phyloP scores from a whole-genome alignment of 2,113 vertebrate species.

The Tenrec ecaudatus region DNA sequence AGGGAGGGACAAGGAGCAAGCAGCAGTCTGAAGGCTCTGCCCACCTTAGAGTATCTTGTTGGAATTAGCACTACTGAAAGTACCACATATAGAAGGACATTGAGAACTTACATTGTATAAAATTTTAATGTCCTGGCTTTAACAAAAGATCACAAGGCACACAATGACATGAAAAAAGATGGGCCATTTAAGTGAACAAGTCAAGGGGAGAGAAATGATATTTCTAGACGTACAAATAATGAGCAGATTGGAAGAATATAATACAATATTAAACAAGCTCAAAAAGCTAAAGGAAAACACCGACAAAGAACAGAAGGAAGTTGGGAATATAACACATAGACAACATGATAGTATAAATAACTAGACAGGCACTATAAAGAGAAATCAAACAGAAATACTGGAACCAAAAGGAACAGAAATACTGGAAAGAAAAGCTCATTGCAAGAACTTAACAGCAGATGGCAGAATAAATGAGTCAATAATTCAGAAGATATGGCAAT shows the following conservation, averaged over 20 bases:
- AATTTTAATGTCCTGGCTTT: not conserved
- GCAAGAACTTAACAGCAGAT: not conserved
- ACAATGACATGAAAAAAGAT: not conserved
- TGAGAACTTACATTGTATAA: not conserved
- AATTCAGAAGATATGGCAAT: not conserved
- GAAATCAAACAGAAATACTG: not conserved
- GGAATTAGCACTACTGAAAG: not conserved
- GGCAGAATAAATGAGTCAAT: not conserved
- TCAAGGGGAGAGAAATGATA: not conserved
- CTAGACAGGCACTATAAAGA: not conserved
- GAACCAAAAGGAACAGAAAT: not conserved
- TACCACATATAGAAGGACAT: not conserved
- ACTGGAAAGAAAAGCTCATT: not conserved
- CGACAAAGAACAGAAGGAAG: not conserved
- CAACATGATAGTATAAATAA: not conserved
- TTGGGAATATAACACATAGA: not conserved
- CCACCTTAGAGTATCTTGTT: not conserved
- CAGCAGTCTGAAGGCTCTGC: not conserved
- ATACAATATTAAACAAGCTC: not conserved
- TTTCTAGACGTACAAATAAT: not conserved
- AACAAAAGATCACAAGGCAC: not conserved
- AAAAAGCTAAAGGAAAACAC: not conserved
- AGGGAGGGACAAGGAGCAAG: not conserved
- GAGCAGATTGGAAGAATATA: not conserved
- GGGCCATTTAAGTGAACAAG: not conserved